phyloP scores from a whole-genome alignment of 2,797 vertebrate species.

The Cirrhinus molitorella region DNA sequence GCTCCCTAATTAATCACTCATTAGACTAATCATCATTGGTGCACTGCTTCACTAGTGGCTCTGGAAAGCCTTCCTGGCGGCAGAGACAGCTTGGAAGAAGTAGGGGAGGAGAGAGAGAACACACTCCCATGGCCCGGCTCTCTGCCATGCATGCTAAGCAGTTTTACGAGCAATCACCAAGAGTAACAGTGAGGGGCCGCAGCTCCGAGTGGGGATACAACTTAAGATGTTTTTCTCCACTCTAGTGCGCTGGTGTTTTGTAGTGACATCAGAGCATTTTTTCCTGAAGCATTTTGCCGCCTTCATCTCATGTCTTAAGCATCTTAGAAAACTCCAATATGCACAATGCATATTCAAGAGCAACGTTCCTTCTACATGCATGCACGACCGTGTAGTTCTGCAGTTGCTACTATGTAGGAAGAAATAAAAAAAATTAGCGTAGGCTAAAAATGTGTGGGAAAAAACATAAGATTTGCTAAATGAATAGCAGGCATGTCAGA shows the following conservation, averaged over 20 bases:
- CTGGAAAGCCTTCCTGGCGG: constrained; percentile 34
- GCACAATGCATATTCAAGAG: constrained; percentile 6
- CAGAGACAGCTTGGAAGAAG: constrained; percentile 51
- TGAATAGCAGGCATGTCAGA: neutral
- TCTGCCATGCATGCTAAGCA: constrained; percentile 55
- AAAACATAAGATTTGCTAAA: neutral
- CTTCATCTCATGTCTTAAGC: constrained; percentile 18
- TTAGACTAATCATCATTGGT: constrained; percentile 72
- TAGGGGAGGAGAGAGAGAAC: constrained; percentile 47
- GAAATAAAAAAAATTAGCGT: neutral
- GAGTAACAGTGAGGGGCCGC: constrained; percentile 45
- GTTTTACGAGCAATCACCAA: constrained; percentile 49
- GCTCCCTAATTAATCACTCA: constrained; percentile 66
- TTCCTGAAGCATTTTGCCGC: constrained; percentile 38
- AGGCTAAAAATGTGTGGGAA: neutral
- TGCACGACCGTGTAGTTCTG: neutral
- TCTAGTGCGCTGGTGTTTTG: constrained; percentile 22
- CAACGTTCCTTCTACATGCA: neutral
- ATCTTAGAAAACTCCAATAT: constrained; percentile 9
- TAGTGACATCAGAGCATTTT: constrained; percentile 39
- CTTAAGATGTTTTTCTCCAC: constrained; percentile 42
- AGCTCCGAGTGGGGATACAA: constrained; percentile 45
- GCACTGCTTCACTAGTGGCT: constrained; percentile 52
- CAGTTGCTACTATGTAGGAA: neutral
- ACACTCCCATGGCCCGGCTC: constrained; percentile 53